Percentiles rank a stretch among this genome's conserved stretches.
Evolutionary conservation across 2,113 vertebrate genomes (phyloP).

Genomic region (Scortum barcoo): DNA sequence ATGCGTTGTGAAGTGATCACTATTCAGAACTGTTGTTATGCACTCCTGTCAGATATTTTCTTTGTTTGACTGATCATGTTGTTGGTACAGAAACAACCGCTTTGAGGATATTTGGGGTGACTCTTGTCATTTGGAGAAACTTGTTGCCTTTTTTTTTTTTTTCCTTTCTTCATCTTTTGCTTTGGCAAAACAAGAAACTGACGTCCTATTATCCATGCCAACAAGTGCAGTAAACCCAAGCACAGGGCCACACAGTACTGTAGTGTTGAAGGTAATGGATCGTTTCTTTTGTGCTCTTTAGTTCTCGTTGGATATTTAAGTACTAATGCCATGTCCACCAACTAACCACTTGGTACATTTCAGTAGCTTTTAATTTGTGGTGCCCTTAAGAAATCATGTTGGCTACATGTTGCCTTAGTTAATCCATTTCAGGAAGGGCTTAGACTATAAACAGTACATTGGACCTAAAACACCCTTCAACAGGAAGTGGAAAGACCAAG

Average conservation of each 20-base stretch:
- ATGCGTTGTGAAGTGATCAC: conserved; percentile 66
- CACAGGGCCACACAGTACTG: conserved; percentile 64
- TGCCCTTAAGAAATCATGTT: conserved; percentile 38
- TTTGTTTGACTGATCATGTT: conserved; percentile 52
- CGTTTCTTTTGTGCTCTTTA: conserved; percentile 32
- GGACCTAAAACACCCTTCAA: conserved; percentile 75
- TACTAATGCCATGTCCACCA: conserved; percentile 28
- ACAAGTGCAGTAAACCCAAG: conserved; percentile 62
- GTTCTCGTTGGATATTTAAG: conserved; percentile 4
- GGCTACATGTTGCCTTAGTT: conserved; percentile 81
- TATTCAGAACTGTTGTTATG: conserved; percentile 61
- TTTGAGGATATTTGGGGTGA: conserved; percentile 21
- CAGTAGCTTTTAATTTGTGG: conserved; percentile 42
- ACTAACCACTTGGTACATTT: conserved; percentile 32
- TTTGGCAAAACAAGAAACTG: conserved; percentile 42
- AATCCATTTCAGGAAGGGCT: conserved; percentile 73
- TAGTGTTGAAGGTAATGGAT: conserved; percentile 15
- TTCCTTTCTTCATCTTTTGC: not conserved
- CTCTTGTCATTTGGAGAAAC: conserved; percentile 23
- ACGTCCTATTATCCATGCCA: conserved; percentile 47
- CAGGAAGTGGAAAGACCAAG: conserved; percentile 66
- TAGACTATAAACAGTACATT: conserved; percentile 43
- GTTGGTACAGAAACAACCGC: conserved; percentile 51
- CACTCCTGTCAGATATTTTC: conserved; percentile 62
- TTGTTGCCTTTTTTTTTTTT: conserved; percentile 43